Evolutionary conservation across 92 coral and sea anemone species (phyloP).

Genomic region (Zoanthus solanderi): DNA sequence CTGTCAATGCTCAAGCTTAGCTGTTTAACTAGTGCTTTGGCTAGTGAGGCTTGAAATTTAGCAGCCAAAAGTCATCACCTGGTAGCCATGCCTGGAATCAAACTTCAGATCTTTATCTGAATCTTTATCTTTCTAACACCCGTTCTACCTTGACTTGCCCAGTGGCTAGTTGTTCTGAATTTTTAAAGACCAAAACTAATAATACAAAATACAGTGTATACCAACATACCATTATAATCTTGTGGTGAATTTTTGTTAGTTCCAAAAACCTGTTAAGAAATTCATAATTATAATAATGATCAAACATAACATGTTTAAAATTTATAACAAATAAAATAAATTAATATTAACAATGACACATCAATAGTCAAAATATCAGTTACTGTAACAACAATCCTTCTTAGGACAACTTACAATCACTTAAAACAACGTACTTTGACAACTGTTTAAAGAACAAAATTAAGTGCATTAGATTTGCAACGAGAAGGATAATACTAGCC

Average conservation of each 20-base stretch:
- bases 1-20: too few relatives aligned
- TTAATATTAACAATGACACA: too few relatives aligned
- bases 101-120: too few relatives aligned
- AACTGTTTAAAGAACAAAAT: neutral
- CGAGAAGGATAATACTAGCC: too few relatives aligned
- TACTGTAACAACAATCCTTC: neutral
- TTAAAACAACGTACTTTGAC: neutral
- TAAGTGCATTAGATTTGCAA: neutral
- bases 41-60: too few relatives aligned
- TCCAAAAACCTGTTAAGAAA: slow-evolving; percentile 85
- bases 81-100: too few relatives aligned
- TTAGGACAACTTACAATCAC: neutral
- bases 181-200: too few relatives aligned
- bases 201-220: neutral
- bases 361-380: neutral
- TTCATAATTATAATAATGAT: neutral
- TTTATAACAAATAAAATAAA: neutral
- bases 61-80: too few relatives aligned
- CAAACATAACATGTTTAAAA: neutral
- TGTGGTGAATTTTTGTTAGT: slow-evolving; percentile 91
- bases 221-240: slow-evolving; percentile 89
- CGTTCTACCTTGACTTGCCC: too few relatives aligned
- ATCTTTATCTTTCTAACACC: too few relatives aligned
- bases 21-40: too few relatives aligned
- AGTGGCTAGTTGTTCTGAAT: too few relatives aligned